Evolutionary conservation across 2,113 vertebrate species (phyloP), one percentile per base, ranked within the genome.

Genomic region (Tetrao urogallus): DNA sequence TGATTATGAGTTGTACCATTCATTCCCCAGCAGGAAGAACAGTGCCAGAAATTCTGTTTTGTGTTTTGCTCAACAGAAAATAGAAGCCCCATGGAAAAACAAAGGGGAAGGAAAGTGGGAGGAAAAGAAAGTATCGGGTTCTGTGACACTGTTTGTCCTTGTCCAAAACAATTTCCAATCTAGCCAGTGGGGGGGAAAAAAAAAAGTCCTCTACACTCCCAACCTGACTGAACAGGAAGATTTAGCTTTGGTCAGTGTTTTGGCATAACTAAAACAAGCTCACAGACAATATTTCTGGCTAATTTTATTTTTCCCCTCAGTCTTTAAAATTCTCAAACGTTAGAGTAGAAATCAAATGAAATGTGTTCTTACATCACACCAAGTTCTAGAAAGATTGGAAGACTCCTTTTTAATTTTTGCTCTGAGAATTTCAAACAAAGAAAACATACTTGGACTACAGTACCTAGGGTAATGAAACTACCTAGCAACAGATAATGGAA

Each of bases 1-100:
- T 69, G 89, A 91, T 91, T 90, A 96, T 7, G 38, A 94, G 93
- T 80, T 94, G 82, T 65, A 93, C 73, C 58, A 92, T 83, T 96
- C 89, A 92, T 81, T 93, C 66, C 71, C 60, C 88, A 90, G 70
- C 86, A 86, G 81, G 22, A 74, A 67, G 94, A 90, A 82, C 40
- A 67, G 50, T 22, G 89, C 94, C 89, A 95, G 82, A 93, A 94
- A 95, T 91, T 79, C 82, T 94, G 91, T 74, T 79, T 48, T 79
- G 75, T 95, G 74, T 80, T 90, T 95, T 86, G 42, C 76, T 92
- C 92, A 79, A 86, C 78, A 85, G 63, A 83, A 90, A 67, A 52
- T 18, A 83, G 63, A 78, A 94, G 24, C 52, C 71, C 45, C 45
- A 43, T 73, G 50, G 64, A 88, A 94, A 89, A 84, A 28, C 61